Conservation (phyloP, 1,140 invertebrate genomes). For the Theocolax elegans region DNA sequence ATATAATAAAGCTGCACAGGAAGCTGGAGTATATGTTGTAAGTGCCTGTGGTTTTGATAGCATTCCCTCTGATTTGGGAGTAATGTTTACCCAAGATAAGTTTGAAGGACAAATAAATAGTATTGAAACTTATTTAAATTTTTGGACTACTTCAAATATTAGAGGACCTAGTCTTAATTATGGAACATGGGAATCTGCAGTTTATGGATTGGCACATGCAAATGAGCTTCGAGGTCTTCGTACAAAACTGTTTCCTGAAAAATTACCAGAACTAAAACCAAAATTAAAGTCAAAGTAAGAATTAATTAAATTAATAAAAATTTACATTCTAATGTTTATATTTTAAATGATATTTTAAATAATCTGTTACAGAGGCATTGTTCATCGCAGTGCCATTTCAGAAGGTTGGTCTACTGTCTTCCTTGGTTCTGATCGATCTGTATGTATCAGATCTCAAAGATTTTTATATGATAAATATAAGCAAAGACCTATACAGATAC, state of each 20-base stretch:
- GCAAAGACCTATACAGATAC: slow-evolving; percentile 77
- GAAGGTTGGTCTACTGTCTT: slow-evolving; percentile 83
- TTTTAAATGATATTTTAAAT: too few species aligned
- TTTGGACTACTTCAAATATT: slow-evolving; percentile 53
- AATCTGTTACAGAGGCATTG: slow-evolving; percentile 67
- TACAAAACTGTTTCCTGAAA: slow-evolving; percentile 73
- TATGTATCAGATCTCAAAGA: slow-evolving; percentile 81
- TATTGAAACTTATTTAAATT: slow-evolving; percentile 78
- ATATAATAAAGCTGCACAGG: slow-evolving; percentile 81
- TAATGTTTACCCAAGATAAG: slow-evolving; percentile 78
- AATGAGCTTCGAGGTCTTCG: slow-evolving; percentile 74
- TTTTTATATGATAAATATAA: slow-evolving; percentile 76
- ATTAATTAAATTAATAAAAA: too few species aligned
- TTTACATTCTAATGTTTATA: too few species aligned
- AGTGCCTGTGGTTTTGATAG: slow-evolving; percentile 92
- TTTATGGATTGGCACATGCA: slow-evolving; percentile 76
- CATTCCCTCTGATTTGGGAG: slow-evolving; percentile 88
- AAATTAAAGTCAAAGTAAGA: slow-evolving; percentile 69
- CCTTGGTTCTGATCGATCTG: slow-evolving; percentile 81
- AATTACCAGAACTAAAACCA: slow-evolving; percentile 73
- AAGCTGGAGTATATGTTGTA: slow-evolving; percentile 84
- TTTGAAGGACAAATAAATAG: slow-evolving; percentile 66
- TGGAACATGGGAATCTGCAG: slow-evolving; percentile 85
- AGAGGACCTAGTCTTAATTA: slow-evolving; percentile 71
- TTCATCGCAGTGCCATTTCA: slow-evolving; percentile 74